Evolutionary conservation across 2,113 vertebrate genomes (phyloP), one percentile per base, ranked within the genome.

Genomic region (Oncorhynchus masou): DNA sequence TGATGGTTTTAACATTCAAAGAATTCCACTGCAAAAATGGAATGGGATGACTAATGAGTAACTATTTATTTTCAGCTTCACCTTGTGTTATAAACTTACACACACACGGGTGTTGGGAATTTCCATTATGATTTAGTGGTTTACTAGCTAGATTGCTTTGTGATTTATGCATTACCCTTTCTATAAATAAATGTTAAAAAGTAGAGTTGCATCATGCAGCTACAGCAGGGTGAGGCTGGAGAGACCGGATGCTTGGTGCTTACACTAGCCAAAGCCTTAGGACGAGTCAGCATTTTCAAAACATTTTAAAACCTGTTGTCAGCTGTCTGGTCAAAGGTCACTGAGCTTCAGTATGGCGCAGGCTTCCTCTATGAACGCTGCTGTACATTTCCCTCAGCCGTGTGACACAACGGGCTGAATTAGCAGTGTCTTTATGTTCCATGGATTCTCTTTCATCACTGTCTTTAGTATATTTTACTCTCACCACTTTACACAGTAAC

Each of bases 271-370:
- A 70, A 51, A 77, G 79, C 70, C 48, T 83, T 51, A 49, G 67
- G 75, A 67, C 25, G 1, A 80, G 80, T 92, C 91, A 89, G 91
- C 91, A 75, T 72, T 84, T 87, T 85, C 82, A 59, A 48, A 65
- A 24, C 11, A 68, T 34, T 49, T 71, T 74, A 70, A 57, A 83
- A 73, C 62, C 64, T 71, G 71, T 81, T 65, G 81, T 89, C 86
- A 88, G 82, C 73, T 83, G 74, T 34, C 81, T 49, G 84, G 92
- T 90, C 86, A 89, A 90, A 89, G 88, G 88, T 90, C 83, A 79
- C 73, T 78, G 73, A 84, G 85, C 81, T 81, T 80, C 83, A 73
- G n/a, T 67, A 49, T 84, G 78, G 15, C 19, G 51, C 70, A 68
- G 76, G 75, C 16, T 57, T 72, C 19, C 68, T 45, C 39, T 69